Evolutionary conservation across 2,888 invertebrate species (phyloP), one percentile per base, ranked within the genome.

Genomic region (Osmoderma eremita): DNA sequence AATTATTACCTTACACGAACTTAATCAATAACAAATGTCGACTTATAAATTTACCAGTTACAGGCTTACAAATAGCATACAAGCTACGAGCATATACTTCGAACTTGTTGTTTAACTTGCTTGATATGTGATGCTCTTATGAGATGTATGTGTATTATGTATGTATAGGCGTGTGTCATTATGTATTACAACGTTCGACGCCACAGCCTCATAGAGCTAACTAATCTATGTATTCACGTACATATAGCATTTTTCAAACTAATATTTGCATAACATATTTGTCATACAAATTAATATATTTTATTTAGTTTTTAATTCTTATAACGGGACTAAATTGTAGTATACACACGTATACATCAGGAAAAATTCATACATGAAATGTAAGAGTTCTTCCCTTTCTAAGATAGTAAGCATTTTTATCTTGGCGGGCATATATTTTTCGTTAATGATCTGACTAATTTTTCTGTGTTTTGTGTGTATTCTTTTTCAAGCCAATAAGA

Each of bases 181-280:
- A 30, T 30, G 6, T 58, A 58, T 22, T 58, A 61, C 45, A 45
- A 18, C 30, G 58, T 61, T 42, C 30, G 58, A 30, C 42, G 45
- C 45, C 42, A 38, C 18, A 18, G 38, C 18, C 50, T 30, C 50
- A 4, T 30, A 24, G 2, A 41, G 8, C 22, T 20, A 56, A 56
- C 58, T n/a, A n/a, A 42, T 24, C 48, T 39, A 56, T 56, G 42
- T 56, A 18, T 48, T 20, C 20, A 10, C 17, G 12, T 20, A 48
- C 20, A 48, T 48, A 48, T 20, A 20, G 12, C 48, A 61, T 45
- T 61, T 24, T 24, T 13, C 45, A 8, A 4, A 22, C 45, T 17
- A 61, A 61, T 61, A 61, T 61, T 61, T 61, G 45, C 58, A 45
- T 48, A 61, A 45, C 45, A 61, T 61, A 61, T 61, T 61, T 61